phyloP scores from a whole-genome alignment of 2,797 vertebrate species.

The Acanthopagrus latus region DNA sequence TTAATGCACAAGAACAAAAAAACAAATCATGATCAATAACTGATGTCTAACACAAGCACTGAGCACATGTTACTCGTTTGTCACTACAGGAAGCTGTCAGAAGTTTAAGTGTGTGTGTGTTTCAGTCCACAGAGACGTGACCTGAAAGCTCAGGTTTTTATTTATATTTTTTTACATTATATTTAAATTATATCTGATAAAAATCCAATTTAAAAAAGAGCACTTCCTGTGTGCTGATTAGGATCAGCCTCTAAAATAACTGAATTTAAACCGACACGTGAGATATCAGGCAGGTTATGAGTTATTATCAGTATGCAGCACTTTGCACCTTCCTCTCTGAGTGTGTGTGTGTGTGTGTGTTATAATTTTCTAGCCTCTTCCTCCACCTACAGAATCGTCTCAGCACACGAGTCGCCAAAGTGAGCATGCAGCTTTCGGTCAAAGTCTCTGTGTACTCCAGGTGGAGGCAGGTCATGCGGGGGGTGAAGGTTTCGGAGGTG shows the following conservation, averaged over 20 bases:
- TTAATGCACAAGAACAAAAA: constrained; percentile 1
- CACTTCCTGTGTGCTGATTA: neutral
- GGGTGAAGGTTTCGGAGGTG: constrained; percentile 16
- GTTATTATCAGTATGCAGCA: constrained; percentile 2
- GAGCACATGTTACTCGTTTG: constrained; percentile 51
- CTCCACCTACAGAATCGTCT: constrained; percentile 80
- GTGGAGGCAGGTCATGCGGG: neutral
- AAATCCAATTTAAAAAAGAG: neutral
- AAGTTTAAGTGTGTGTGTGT: neutral
- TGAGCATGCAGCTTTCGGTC: constrained; percentile 25
- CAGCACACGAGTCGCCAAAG: constrained; percentile 77
- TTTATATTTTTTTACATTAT: no score
- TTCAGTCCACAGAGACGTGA: neutral
- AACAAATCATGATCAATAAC: constrained; percentile 5
- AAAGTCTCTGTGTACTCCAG: constrained; percentile 7
- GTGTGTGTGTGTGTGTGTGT: neutral
- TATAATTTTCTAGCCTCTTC: neutral
- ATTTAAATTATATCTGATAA: neutral
- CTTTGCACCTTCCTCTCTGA: constrained; percentile 27
- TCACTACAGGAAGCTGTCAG: constrained; percentile 13
- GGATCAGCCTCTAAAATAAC: neutral
- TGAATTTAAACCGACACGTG: neutral
- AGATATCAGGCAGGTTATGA: neutral
- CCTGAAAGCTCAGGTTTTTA: no score
- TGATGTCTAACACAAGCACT: neutral